These are phyloP conservation scores for Centropus unirufus DNA, from an alignment of 2,113 vertebrate species.

Conservation along the genomic window DNA sequence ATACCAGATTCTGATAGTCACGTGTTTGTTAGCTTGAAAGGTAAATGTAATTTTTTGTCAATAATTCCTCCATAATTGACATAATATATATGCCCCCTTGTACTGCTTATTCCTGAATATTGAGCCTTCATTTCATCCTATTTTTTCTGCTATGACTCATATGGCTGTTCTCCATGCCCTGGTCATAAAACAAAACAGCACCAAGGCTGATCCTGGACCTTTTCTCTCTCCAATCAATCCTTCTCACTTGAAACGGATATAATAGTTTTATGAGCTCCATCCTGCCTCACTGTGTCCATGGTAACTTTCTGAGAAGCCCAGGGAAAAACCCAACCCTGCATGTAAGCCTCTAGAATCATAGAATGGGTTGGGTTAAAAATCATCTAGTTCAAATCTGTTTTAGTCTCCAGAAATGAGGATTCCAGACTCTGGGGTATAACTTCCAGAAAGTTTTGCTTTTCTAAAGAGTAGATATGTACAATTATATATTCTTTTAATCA, in stretches of 20 bases:
- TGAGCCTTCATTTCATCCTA: neutral
- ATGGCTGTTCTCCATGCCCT: neutral
- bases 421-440: neutral
- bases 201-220: neutral
- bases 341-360: neutral
- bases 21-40: constrained; percentile 40
- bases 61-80: neutral
- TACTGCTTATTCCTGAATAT: neutral
- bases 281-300: neutral
- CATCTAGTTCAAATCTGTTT: neutral
- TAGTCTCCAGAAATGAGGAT: neutral
- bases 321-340: neutral
- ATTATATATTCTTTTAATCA: neutral
- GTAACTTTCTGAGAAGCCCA: neutral
- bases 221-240: neutral
- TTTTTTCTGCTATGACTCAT: neutral
- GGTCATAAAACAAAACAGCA: neutral
- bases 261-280: neutral
- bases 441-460: neutral
- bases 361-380: no score
- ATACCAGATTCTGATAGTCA: constrained; percentile 40
- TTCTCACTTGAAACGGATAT: neutral
- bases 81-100: neutral
- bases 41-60: constrained; percentile 1
- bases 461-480: neutral